These are phyloP conservation scores for Plumapathes pennacea DNA, from an alignment of 92 coral and sea anemone species.

Conservation along the genomic window DNA sequence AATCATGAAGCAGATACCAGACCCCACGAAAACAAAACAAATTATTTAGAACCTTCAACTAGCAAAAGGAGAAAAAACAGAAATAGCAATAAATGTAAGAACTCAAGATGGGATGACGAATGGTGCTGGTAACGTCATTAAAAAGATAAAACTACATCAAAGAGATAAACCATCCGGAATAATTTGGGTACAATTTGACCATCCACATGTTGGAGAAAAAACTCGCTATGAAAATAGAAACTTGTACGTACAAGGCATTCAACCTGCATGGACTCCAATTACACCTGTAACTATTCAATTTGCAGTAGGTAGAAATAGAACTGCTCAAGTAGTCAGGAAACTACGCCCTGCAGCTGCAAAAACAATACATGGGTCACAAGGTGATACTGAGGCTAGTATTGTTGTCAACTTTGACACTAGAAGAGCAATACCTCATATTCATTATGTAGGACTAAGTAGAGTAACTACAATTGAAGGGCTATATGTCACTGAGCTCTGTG, in stretches of 20 bases:
- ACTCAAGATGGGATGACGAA: conserved; percentile 24
- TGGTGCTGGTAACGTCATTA: conserved; percentile 16
- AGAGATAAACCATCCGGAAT: conserved; percentile 21
- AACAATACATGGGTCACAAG: conserved; percentile 24
- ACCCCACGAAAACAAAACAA: conserved; percentile 59
- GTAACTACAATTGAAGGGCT: conserved; percentile 41
- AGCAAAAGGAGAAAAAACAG: conserved; percentile 26
- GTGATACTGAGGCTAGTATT: conserved; percentile 11
- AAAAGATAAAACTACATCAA: not conserved
- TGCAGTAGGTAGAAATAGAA: conserved; percentile 15
- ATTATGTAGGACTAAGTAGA: conserved; percentile 33
- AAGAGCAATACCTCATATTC: conserved; percentile 27
- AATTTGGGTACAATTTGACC: conserved; percentile 30
- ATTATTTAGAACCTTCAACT: conserved; percentile 19
- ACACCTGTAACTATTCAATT: conserved; percentile 14
- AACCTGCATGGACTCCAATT: conserved; percentile 9
- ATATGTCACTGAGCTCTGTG: conserved; percentile 41
- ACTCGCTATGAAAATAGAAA: conserved; percentile 5
- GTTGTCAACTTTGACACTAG: conserved; percentile 14
- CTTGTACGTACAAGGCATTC: conserved; percentile 4
- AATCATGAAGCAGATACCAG: conserved; percentile 33
- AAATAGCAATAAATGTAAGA: conserved; percentile 25
- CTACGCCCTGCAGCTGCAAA: conserved; percentile 19
- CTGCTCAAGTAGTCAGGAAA: conserved; percentile 17
- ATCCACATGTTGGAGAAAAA: conserved; percentile 1